These are phyloP conservation scores for Hiodon tergisus DNA, from an alignment of 2,113 vertebrate genomes.

Conservation along the genomic window DNA sequence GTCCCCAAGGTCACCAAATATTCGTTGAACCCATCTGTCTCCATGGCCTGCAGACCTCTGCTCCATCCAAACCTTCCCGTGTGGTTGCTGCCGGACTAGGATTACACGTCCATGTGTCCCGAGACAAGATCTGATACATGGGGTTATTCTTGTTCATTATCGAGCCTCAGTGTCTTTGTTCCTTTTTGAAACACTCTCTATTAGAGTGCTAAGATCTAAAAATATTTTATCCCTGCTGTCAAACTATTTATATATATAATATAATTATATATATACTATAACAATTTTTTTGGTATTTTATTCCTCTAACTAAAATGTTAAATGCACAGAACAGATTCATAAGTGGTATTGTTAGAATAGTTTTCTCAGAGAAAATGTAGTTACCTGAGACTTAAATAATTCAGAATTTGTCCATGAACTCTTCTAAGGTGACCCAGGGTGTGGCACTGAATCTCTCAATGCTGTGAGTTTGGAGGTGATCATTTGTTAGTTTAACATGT, in stretches of 20 bases:
- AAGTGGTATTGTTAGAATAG: background rate
- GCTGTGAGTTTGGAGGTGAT: background rate
- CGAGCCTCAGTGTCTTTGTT: background rate
- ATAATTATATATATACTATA: too few relatives aligned
- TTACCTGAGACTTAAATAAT: constrained; percentile 8
- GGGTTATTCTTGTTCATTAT: too few relatives aligned
- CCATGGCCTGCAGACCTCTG: constrained; percentile 36
- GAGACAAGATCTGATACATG: constrained; percentile 31
- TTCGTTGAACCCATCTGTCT: constrained; percentile 63
- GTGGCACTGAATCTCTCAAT: constrained; percentile 5
- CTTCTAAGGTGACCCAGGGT: constrained; percentile 28
- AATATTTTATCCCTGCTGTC: background rate
- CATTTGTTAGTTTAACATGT: constrained; percentile 3
- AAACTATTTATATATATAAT: too few relatives aligned
- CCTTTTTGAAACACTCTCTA: background rate
- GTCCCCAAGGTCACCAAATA: constrained; percentile 30
- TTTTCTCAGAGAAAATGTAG: background rate
- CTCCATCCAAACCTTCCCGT: constrained; percentile 47
- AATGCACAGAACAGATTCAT: background rate
- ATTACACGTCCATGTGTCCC: constrained; percentile 62
- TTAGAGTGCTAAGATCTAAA: background rate
- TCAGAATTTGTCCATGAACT: constrained; percentile 22
- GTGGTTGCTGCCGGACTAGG: constrained; percentile 56
- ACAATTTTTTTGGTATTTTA: background rate
- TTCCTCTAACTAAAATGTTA: background rate